Percentiles rank a stretch among this genome's conserved stretches.
phyloP scores from a whole-genome alignment of 2,113 vertebrate species.

The Entelurus aequoreus region DNA sequence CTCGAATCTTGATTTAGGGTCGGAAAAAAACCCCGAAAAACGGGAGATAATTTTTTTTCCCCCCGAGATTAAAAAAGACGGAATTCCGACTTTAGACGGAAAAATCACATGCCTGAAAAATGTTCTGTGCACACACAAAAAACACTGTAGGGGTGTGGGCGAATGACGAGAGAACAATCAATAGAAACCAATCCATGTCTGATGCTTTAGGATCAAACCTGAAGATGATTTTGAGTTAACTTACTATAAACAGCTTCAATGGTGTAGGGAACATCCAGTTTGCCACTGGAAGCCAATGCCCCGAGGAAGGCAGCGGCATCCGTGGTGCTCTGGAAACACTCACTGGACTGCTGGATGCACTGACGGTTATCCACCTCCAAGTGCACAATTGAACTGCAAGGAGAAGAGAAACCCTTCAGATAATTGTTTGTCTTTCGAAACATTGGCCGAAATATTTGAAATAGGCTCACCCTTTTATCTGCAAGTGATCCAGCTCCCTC shows the following conservation, averaged over 20 bases:
- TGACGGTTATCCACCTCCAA: conserved; percentile 97
- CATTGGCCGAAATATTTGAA: neutral
- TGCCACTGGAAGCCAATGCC: conserved; percentile 87
- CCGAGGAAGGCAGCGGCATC: conserved; percentile 93
- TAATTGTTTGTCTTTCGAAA: neutral
- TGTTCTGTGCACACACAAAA: too few species aligned
- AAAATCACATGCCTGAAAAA: too few species aligned
- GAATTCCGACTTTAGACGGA: too few species aligned
- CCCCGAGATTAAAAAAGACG: too few species aligned
- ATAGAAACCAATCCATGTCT: neutral
- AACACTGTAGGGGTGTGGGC: too few species aligned
- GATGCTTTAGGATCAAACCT: too few species aligned
- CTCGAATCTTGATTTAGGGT: too few species aligned
- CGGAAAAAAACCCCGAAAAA: too few species aligned
- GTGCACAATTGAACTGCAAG: conserved; percentile 84
- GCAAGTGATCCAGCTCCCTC: conserved; percentile 85
- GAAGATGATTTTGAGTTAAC: conserved; percentile 26
- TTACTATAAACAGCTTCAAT: conserved; percentile 92
- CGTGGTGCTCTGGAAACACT: conserved; percentile 90
- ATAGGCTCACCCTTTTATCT: conserved; percentile 82
- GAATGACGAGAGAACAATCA: too few species aligned
- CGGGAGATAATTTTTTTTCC: too few species aligned
- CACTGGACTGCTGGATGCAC: conserved; percentile 83
- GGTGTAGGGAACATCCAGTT: conserved; percentile 87
- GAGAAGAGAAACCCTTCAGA: neutral